Percentiles rank a stretch among this genome's conserved stretches.
Conservation (phyloP, 2,113 vertebrate genomes). For the Sorex fumeus region DNA sequence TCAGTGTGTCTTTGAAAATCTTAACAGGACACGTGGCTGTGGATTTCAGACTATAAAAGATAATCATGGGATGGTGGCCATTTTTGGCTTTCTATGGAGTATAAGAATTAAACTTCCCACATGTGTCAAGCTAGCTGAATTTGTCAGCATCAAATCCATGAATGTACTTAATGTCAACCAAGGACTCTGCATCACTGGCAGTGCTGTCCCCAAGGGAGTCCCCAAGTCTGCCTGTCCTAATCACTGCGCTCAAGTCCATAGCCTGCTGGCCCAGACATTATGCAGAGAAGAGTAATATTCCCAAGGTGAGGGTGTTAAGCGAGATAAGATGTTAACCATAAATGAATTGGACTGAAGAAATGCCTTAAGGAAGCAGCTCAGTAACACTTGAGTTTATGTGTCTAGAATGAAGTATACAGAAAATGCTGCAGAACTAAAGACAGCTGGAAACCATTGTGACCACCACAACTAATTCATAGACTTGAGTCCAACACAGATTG, state of each 20-base stretch:
- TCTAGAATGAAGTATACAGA: constrained; percentile 12
- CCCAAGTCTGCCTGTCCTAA: not conserved
- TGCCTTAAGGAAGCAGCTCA: constrained; percentile 34
- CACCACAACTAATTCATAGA: not conserved
- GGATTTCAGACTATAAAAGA: constrained; percentile 36
- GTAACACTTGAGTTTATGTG: constrained; percentile 6
- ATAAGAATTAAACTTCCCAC: constrained; percentile 1
- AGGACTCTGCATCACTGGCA: not conserved
- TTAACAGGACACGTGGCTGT: not conserved
- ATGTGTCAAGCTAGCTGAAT: not conserved
- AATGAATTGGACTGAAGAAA: constrained; percentile 55
- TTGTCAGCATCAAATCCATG: constrained; percentile 21
- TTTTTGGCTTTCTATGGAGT: constrained; percentile 31
- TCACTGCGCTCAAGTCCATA: constrained; percentile 8
- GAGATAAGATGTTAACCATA: constrained; percentile 26
- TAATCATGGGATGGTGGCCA: not conserved
- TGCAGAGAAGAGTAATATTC: not conserved
- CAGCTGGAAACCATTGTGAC: not conserved
- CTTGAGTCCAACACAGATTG: not conserved
- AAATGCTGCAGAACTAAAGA: not conserved
- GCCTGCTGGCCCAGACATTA: not conserved
- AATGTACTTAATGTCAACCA: constrained; percentile 43
- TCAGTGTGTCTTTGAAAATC: constrained; percentile 24
- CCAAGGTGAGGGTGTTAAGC: not conserved
- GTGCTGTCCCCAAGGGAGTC: not conserved